Conservation (phyloP, 2,888 invertebrate species). For the Trichogramma dendrolimi region DNA sequence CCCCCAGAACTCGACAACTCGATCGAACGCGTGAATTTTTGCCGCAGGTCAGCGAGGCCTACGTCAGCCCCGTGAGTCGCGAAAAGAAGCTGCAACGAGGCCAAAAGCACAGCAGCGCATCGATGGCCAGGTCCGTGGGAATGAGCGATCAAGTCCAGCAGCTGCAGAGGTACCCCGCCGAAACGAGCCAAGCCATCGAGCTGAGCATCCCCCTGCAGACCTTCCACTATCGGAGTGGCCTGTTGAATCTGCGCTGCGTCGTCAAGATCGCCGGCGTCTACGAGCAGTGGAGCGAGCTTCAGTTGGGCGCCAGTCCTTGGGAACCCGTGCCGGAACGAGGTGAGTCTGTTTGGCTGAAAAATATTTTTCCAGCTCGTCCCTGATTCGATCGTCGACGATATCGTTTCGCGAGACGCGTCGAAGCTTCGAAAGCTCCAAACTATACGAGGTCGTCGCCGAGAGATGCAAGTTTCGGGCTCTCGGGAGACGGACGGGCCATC, state of each 20-base stretch:
- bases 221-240: slow-evolving; percentile 60
- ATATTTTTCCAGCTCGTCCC: background rate
- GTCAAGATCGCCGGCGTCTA: slow-evolving; percentile 69
- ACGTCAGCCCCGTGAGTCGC: no score
- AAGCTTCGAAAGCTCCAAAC: no score
- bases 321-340: slow-evolving; percentile 79
- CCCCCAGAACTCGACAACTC: no score
- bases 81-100: background rate
- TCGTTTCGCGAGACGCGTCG: no score
- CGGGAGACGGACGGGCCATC: no score
- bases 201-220: slow-evolving; percentile 59
- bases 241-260: slow-evolving; percentile 67
- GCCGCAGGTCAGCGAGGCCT: no score
- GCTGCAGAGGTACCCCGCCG: background rate
- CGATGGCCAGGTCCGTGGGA: background rate
- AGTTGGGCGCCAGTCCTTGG: slow-evolving; percentile 67
- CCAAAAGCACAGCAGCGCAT: slow-evolving; percentile 14
- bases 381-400: no score
- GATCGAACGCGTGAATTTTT: no score
- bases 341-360: slow-evolving; percentile 47
- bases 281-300: slow-evolving; percentile 64
- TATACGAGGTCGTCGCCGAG: no score
- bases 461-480: no score
- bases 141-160: slow-evolving; percentile 16
- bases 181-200: slow-evolving; percentile 56